These are phyloP conservation scores for Pseudachorutes palmiensis DNA, from an alignment of 1,140 invertebrate genomes.

Conservation along the genomic window DNA sequence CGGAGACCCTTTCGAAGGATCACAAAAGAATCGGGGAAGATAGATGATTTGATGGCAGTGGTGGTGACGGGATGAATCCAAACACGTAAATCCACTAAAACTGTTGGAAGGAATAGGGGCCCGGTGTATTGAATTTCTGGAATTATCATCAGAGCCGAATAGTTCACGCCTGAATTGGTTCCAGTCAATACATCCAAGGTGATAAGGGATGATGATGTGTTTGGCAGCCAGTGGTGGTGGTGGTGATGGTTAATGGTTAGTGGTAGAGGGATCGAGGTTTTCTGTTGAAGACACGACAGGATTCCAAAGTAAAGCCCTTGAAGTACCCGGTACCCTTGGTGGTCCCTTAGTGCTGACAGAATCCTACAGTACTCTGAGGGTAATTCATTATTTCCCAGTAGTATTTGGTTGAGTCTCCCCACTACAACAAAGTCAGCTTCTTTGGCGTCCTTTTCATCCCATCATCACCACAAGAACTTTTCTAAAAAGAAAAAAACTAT, in stretches of 20 bases:
- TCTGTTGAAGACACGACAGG: background rate
- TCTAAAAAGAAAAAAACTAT: no score
- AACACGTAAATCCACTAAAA: slow-evolving; percentile 12
- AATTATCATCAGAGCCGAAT: no score
- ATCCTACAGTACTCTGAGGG: background rate
- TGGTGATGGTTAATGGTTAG: no score
- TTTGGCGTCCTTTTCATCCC: no score
- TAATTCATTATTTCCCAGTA: no score
- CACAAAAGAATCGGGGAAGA: background rate
- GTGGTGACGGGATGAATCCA: background rate
- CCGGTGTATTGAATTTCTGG: background rate
- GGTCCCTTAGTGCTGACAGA: background rate
- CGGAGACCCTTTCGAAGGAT: background rate
- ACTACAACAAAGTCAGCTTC: no score
- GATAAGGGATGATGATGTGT: background rate
- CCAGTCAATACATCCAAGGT: background rate
- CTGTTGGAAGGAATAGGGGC: background rate
- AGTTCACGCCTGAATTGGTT: background rate
- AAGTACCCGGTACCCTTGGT: background rate
- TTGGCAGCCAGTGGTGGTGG: no score
- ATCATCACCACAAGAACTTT: no score
- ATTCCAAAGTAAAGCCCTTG: background rate
- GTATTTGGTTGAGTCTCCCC: no score
- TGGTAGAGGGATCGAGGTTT: no score
- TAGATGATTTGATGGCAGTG: slow-evolving; percentile 1